Conservation (phyloP, 1,140 invertebrate species). For the Dendrolimus kikuchii region DNA sequence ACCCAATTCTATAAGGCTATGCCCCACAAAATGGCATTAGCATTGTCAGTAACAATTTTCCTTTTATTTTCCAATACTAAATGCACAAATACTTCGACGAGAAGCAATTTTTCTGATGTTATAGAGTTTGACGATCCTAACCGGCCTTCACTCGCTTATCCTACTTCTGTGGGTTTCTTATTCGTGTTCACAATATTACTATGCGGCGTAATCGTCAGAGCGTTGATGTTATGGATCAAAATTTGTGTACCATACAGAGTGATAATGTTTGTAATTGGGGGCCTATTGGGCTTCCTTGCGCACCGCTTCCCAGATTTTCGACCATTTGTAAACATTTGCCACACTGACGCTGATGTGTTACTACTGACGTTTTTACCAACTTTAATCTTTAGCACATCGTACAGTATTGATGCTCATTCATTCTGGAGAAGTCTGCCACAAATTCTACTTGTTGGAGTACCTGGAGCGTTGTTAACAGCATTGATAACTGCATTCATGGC, state of each 20-base stretch:
- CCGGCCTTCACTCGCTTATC: constrained; percentile 35
- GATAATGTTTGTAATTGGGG: constrained; percentile 51
- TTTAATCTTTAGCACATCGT: constrained; percentile 49
- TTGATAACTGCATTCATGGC: constrained; percentile 49
- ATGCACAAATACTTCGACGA: constrained; percentile 2
- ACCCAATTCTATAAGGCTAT: constrained; percentile 10
- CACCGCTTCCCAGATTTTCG: constrained; percentile 36
- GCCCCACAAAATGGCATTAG: constrained; percentile 8
- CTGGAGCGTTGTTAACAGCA: constrained; percentile 42
- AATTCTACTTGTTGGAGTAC: constrained; percentile 48
- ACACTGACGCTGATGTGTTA: constrained; percentile 42
- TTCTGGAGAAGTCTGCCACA: constrained; percentile 54
- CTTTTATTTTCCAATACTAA: constrained; percentile 4
- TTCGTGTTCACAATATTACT: constrained; percentile 48
- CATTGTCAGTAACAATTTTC: constrained; percentile 5
- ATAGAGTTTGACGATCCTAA: constrained; percentile 28
- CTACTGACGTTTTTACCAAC: constrained; percentile 41
- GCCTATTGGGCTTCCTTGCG: constrained; percentile 41
- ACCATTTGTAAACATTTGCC: constrained; percentile 45
- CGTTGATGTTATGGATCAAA: constrained; percentile 40
- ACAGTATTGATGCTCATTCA: constrained; percentile 48
- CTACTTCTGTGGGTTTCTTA: constrained; percentile 32
- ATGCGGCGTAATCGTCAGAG: constrained; percentile 42
- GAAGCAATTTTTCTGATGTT: constrained; percentile 5
- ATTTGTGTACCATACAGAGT: constrained; percentile 46